Evolutionary conservation across 2,113 vertebrate genomes (phyloP).

Genomic region (Cairina moschata): DNA sequence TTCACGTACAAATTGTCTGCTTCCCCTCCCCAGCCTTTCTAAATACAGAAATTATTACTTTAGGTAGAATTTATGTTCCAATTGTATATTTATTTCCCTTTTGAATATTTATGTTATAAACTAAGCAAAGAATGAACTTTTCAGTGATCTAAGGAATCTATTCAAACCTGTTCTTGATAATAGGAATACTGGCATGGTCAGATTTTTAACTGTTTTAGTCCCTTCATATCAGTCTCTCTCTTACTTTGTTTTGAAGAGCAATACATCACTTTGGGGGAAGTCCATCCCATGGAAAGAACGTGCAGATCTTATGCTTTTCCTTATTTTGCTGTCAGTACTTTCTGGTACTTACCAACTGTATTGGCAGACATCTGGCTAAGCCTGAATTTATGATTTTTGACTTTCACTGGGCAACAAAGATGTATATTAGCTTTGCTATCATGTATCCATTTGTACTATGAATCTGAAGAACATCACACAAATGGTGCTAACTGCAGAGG

Average conservation of each 20-base stretch:
- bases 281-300: not conserved
- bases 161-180: not conserved
- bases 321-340: constrained; percentile 1
- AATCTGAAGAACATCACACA: not conserved
- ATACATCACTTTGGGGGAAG: not conserved
- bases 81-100: not conserved
- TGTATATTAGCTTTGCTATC: not conserved
- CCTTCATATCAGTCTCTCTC: not conserved
- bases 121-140: not conserved
- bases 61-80: not conserved
- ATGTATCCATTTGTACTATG: not conserved
- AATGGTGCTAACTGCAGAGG: not conserved
- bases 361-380: not conserved
- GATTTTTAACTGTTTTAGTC: not conserved
- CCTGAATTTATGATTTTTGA: not conserved
- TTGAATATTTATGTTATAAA: not conserved
- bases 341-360: not conserved
- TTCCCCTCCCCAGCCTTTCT: not conserved
- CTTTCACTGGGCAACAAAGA: not conserved
- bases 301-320: not conserved
- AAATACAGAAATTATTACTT: not conserved
- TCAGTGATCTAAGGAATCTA: not conserved
- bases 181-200: not conserved
- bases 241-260: not conserved
- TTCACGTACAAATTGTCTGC: not conserved